Evolutionary conservation across 1,140 invertebrate species (phyloP), one percentile per base, ranked within the genome.

Genomic region (Leptinotarsa texana): DNA sequence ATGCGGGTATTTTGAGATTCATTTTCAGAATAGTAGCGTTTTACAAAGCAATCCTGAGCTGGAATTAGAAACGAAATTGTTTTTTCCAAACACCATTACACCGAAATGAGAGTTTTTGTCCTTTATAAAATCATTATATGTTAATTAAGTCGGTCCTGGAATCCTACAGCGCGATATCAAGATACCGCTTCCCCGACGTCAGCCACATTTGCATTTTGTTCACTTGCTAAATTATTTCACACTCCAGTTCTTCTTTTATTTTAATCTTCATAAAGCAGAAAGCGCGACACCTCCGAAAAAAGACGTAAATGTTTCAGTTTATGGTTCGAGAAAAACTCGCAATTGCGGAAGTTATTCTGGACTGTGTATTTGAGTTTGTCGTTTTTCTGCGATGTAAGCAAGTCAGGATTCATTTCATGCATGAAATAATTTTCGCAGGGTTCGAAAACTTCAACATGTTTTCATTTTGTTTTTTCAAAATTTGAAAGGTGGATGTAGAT

Each of bases 201-300:
- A 18, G 51, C 15, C 17, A 57, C 15, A 57, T 57, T 57, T 57
- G 51, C 51, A 57, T 57, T 57, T 57, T 57, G 51, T 57, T 57
- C 13, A 57, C 51, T 57, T 57, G n/a, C 15, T 57, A 13, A 57
- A 57, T 57, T 57, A 57, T 57, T 57, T 57, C 51, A 57, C 51
- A 57, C 51, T 57, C n/a, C 51, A 57, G 51, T n/a, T 57, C 51
- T 57, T 18, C 51, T 57, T 57, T 57, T 57, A 57, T 57, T 57
- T 57, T 57, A 57, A 57, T 57, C 51, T 57, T 57, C 51, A 57
- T 57, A 57, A 57, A 57, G 15, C n/a, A 18, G 15, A 18, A 18
- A 57, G n/a, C 51, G 15, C 51, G 51, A 57, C 51, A 57, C 4
- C 4, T 57, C 15, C 6, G 51, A 57, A 57, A 57, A 57, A 17